Evolutionary conservation across 2,797 vertebrate genomes (phyloP).

Genomic region (Halcyon chelicuti): DNA sequence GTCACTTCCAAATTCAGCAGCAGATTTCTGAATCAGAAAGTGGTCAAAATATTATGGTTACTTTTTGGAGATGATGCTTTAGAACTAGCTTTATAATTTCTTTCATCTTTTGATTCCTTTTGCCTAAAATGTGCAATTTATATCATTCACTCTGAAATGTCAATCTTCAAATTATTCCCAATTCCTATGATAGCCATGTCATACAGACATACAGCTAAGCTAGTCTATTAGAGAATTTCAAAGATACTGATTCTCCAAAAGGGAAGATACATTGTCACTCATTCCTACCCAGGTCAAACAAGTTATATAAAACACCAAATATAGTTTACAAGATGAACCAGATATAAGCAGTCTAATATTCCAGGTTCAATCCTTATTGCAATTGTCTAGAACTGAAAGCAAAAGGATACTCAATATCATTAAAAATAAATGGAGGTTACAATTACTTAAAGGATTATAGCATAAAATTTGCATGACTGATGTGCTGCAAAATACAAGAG

Average conservation of each 20-base stretch:
- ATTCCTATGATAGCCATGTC: background rate
- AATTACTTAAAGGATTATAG: constrained; percentile 78
- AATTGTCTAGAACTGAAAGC: constrained; percentile 41
- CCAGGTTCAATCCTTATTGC: background rate
- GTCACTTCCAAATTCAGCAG: background rate
- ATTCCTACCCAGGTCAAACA: background rate
- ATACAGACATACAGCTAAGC: background rate
- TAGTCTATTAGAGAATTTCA: background rate
- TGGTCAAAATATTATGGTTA: background rate
- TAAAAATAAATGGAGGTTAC: constrained; percentile 70
- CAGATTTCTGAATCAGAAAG: background rate
- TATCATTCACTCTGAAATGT: background rate
- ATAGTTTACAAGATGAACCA: background rate
- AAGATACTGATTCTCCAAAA: background rate
- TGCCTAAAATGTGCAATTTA: background rate
- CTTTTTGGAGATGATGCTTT: background rate
- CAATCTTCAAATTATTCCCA: background rate
- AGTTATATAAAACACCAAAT: background rate
- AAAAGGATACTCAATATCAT: constrained; percentile 59
- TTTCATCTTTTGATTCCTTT: background rate
- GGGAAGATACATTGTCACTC: background rate
- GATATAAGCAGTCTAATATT: background rate
- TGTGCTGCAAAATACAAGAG: constrained; percentile 59
- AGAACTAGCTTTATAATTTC: background rate
- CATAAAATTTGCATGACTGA: constrained; percentile 76